Percentiles rank a stretch among this genome's conserved stretches.
phyloP scores from a whole-genome alignment of 2,797 vertebrate species.

The Pseudochirops cupreus region DNA sequence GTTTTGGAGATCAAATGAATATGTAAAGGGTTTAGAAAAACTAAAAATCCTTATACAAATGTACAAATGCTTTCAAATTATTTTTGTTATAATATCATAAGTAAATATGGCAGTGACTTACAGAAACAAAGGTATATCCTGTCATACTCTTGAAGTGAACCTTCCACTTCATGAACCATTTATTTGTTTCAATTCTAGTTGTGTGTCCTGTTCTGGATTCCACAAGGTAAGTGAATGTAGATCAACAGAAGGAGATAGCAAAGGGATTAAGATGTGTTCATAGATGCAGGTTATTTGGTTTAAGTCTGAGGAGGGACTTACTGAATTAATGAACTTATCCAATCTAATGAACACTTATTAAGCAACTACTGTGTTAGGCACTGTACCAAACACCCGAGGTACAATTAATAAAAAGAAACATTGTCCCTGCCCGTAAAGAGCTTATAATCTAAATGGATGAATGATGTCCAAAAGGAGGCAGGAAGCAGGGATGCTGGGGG shows the following conservation, averaged over 20 bases:
- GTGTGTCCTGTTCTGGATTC: neutral
- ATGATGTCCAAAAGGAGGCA: neutral
- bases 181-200: constrained; percentile 23
- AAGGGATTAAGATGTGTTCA: constrained; percentile 38
- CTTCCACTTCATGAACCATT: constrained; percentile 12
- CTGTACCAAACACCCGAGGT: neutral
- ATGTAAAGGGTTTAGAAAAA: constrained; percentile 24
- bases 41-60: neutral
- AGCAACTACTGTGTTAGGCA: constrained; percentile 22
- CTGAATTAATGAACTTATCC: neutral
- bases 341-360: constrained; percentile 29
- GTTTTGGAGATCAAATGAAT: constrained; percentile 36
- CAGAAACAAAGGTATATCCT: constrained; percentile 1
- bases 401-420: neutral
- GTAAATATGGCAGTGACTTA: constrained; percentile 16
- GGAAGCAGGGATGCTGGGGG: neutral
- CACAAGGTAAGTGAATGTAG: constrained; percentile 23
- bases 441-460: neutral
- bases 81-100: constrained; percentile 37
- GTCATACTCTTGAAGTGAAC: neutral
- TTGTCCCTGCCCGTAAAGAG: neutral
- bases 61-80: constrained; percentile 1
- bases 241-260: constrained; percentile 48
- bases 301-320: constrained; percentile 17
- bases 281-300: neutral